These are phyloP conservation scores for Egretta garzetta DNA, from an alignment of 2,113 vertebrate genomes.

Conservation along the genomic window DNA sequence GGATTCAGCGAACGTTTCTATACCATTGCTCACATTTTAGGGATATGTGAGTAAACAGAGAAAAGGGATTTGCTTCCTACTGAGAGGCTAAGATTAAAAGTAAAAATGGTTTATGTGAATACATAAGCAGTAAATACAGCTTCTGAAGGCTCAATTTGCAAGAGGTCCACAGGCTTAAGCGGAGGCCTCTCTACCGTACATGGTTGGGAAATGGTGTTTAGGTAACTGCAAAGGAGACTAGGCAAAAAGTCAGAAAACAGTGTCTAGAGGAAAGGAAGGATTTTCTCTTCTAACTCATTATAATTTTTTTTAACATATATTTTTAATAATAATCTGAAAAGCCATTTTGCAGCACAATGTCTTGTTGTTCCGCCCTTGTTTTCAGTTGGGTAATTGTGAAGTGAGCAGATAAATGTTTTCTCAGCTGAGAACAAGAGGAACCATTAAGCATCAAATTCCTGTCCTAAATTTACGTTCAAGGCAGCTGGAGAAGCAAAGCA, in stretches of 20 bases:
- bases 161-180: not conserved
- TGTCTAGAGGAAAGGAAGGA: not conserved
- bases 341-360: not conserved
- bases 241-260: not conserved
- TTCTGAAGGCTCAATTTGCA: not conserved
- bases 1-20: not conserved
- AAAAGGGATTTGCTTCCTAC: not conserved
- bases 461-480: not conserved
- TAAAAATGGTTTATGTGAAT: not conserved
- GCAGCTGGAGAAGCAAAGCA: not conserved
- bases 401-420: constrained; percentile 16
- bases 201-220: not conserved
- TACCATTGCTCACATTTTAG: not conserved
- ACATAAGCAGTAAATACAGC: not conserved
- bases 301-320: not conserved
- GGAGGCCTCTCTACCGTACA: not conserved
- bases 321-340: not conserved
- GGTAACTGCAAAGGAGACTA: not conserved
- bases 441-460: not conserved
- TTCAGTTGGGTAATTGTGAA: not conserved
- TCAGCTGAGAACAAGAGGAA: constrained; percentile 6
- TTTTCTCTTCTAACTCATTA: not conserved
- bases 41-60: not conserved
- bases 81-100: not conserved
- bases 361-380: not conserved